Evolutionary conservation across 2,113 vertebrate genomes (phyloP).

Genomic region (Platichthys stellatus): DNA sequence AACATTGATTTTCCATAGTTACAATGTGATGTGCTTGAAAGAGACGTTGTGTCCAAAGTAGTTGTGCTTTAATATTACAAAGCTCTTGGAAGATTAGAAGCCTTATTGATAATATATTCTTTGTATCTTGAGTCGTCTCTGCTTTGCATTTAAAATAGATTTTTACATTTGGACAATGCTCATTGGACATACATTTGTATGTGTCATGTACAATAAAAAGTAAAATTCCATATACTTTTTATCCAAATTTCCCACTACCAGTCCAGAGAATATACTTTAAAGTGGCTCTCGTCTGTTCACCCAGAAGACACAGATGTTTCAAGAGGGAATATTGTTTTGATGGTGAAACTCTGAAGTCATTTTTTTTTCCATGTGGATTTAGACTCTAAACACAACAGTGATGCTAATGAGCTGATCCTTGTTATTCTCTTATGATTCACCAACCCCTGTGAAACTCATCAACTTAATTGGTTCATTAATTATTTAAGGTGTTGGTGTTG

Average conservation of each 20-base stretch:
- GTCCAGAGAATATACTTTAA: too few relatives aligned
- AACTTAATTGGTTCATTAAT: slow-evolving; percentile 45
- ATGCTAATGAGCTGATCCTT: slow-evolving; percentile 5
- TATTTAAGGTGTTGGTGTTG: slow-evolving; percentile 34
- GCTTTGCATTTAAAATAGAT: too few relatives aligned
- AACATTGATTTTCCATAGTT: too few relatives aligned
- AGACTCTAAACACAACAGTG: slow-evolving; percentile 1
- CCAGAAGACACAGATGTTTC: background rate
- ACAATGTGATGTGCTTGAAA: too few relatives aligned
- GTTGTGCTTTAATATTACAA: too few relatives aligned
- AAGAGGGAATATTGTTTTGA: slow-evolving; percentile 2
- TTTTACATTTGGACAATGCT: background rate
- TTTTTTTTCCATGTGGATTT: slow-evolving; percentile 28
- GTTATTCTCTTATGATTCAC: slow-evolving; percentile 2
- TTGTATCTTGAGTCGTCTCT: too few relatives aligned
- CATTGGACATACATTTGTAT: slow-evolving; percentile 36
- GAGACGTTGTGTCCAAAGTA: too few relatives aligned
- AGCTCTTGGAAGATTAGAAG: too few relatives aligned
- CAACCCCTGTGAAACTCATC: slow-evolving; percentile 33
- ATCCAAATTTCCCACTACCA: background rate
- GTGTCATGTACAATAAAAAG: too few relatives aligned
- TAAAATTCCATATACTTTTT: too few relatives aligned
- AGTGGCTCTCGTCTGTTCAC: background rate
- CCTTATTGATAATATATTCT: too few relatives aligned
- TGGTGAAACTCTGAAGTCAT: background rate